Percentiles rank a stretch among this genome's conserved stretches.
Evolutionary conservation across 2,113 vertebrate species (phyloP).

Genomic region (Dipodomys spectabilis): DNA sequence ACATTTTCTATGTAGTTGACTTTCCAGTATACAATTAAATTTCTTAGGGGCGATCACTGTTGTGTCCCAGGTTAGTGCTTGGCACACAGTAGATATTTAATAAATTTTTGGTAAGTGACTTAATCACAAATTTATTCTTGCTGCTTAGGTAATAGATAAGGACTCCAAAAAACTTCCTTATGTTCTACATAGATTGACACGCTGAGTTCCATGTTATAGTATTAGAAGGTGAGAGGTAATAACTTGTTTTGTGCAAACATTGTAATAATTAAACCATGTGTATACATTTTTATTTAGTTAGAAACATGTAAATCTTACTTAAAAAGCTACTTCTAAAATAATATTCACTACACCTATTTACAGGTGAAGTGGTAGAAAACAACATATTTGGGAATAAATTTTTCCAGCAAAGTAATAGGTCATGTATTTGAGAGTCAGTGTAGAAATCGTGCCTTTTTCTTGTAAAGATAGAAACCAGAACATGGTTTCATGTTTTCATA

Average conservation of each 20-base stretch:
- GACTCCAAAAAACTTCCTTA: constrained; percentile 37
- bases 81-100: neutral
- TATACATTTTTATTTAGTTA: neutral
- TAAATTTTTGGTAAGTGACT: constrained; percentile 32
- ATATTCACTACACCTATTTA: neutral
- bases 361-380: neutral
- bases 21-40: neutral
- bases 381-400: neutral
- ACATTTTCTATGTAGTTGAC: neutral
- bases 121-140: constrained; percentile 16
- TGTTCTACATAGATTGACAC: neutral
- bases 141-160: neutral
- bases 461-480: constrained; percentile 49
- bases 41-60: neutral
- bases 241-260: constrained; percentile 2
- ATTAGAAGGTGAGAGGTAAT: neutral
- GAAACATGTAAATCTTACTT: constrained; percentile 28
- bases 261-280: neutral
- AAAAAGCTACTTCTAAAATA: constrained; percentile 26
- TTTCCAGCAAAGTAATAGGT: constrained; percentile 11
- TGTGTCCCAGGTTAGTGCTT: neutral
- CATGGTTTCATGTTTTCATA: constrained; percentile 25
- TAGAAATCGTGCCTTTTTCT: constrained; percentile 1
- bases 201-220: neutral
- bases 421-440: neutral